A percentile compares a stretch with the other conserved stretches of the same genome.
Conservation (phyloP, 2,113 vertebrate species). For the Heptranchias perlo region DNA sequence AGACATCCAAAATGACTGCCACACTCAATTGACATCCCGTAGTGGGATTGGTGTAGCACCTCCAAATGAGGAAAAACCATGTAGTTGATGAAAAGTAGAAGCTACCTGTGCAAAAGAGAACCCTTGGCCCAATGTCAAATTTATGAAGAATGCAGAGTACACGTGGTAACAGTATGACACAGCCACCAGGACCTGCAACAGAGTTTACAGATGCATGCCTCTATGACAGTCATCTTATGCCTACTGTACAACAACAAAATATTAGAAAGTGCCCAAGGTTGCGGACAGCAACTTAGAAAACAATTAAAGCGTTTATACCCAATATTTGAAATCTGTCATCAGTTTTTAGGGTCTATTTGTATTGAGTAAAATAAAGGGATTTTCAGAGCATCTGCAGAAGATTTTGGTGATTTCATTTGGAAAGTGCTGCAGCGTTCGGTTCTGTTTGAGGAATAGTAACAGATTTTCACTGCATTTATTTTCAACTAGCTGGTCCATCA, state of each 20-base stretch:
- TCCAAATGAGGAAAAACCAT: not conserved
- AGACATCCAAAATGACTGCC: not conserved
- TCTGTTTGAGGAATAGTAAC: not conserved
- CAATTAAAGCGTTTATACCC: no score
- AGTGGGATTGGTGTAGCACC: not conserved
- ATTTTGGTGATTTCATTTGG: not conserved
- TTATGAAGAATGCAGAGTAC: no score
- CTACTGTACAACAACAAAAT: no score
- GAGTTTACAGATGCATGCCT: not conserved
- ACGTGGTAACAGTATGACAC: not conserved
- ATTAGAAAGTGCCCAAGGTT: no score
- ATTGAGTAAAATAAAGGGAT: no score
- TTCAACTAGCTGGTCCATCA: not conserved
- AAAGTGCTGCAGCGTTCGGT: not conserved
- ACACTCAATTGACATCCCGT: not conserved
- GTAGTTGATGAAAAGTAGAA: not conserved
- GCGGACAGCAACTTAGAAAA: no score
- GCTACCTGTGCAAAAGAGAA: no score
- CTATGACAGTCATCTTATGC: not conserved
- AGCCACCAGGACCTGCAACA: not conserved
- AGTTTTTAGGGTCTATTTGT: no score
- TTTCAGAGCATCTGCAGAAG: no score
- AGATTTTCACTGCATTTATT: not conserved
- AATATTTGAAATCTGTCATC: no score
- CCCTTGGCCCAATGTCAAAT: no score